These are phyloP conservation scores for Syngnathoides biaculeatus DNA, from an alignment of 2,113 vertebrate species.

Conservation along the genomic window DNA sequence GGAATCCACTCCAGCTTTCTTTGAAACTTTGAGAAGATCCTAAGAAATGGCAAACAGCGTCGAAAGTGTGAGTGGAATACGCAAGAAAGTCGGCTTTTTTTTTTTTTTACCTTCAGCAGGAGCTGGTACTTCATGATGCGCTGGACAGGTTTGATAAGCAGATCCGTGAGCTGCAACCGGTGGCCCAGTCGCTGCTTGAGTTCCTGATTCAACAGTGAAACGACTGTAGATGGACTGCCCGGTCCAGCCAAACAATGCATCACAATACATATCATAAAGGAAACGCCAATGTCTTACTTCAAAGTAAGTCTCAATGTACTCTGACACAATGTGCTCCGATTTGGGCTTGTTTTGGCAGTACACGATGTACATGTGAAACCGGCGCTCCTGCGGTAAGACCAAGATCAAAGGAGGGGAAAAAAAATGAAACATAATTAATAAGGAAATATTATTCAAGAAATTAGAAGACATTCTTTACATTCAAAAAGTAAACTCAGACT, in stretches of 20 bases:
- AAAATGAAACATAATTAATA: no score
- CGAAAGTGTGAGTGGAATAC: neutral
- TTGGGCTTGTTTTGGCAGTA: slow-evolving; percentile 99
- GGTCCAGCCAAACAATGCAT: neutral
- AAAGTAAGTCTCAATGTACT: slow-evolving; percentile 98
- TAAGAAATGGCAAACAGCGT: slow-evolving; percentile 41
- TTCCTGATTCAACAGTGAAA: slow-evolving; percentile 77
- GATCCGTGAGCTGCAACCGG: slow-evolving; percentile 90
- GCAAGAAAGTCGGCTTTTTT: neutral
- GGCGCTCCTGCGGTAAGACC: slow-evolving; percentile 80
- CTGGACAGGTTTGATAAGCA: slow-evolving; percentile 96
- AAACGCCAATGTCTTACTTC: slow-evolving; percentile 78
- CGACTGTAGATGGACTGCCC: neutral
- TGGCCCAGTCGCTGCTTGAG: slow-evolving; percentile 93
- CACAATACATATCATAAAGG: neutral
- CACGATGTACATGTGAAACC: slow-evolving; percentile 99
- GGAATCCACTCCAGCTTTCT: slow-evolving; percentile 88
- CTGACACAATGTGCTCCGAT: slow-evolving; percentile 97
- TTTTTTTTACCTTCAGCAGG: slow-evolving; percentile 87
- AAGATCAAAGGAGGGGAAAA: neutral
- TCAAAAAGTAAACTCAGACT: no score
- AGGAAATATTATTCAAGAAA: no score
- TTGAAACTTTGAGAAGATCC: slow-evolving; percentile 96
- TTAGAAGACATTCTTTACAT: no score
- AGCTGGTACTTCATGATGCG: slow-evolving; percentile 99